Conservation (phyloP, 2,113 vertebrate genomes). For the human (Homo sapiens) region DNA sequence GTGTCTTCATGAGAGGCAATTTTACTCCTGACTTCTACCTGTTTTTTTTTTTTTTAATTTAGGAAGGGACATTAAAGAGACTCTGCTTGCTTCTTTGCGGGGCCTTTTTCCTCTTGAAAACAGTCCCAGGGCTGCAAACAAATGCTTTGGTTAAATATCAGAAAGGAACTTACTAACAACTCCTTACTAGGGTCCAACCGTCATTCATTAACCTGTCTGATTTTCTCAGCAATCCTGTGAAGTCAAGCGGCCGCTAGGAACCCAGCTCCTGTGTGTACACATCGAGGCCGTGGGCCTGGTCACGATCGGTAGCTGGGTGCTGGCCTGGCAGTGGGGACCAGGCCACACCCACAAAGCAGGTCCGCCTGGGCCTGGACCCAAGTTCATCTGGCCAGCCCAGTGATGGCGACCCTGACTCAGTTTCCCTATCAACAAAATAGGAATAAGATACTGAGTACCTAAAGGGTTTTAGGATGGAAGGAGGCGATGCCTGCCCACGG, state of each 20-base stretch:
- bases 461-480: accelerated
- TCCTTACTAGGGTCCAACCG: neutral
- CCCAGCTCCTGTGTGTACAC: accelerated
- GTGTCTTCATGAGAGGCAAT: conserved; percentile 35
- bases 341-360: neutral
- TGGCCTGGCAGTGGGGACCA: accelerated
- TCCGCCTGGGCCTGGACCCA: neutral
- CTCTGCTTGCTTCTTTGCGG: neutral
- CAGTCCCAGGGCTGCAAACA: neutral
- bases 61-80: neutral
- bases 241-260: accelerated
- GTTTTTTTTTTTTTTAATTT: neutral
- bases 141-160: neutral
- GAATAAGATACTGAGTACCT: accelerated
- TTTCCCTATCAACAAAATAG: neutral
- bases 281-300: accelerated
- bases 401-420: neutral
- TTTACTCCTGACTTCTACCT: conserved; percentile 2
- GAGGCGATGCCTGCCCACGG: accelerated
- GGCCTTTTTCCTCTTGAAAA: neutral
- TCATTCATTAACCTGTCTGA: accelerated
- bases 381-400: accelerated
- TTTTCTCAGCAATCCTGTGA: neutral
- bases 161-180: accelerated
- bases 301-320: neutral